Evolutionary conservation across 2,113 vertebrate genomes (phyloP).

Genomic region (Coptodon bakossiorum): DNA sequence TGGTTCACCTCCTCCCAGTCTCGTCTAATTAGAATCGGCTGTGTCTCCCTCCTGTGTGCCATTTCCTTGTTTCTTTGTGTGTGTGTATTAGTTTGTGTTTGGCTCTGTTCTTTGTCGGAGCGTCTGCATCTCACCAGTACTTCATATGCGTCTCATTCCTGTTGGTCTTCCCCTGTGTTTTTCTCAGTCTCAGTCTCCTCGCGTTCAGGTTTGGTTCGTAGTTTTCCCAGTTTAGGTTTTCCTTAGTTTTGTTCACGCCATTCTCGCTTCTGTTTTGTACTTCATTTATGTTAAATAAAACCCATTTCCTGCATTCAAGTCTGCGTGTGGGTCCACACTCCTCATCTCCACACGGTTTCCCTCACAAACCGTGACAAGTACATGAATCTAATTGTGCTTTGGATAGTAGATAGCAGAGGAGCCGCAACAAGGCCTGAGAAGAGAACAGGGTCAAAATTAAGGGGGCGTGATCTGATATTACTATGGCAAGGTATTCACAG

Average conservation of each 20-base stretch:
- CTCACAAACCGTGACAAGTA: fast-evolving
- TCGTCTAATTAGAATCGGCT: background rate
- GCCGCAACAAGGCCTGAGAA: background rate
- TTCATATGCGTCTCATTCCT: background rate
- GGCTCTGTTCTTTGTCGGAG: background rate
- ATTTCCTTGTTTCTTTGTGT: background rate
- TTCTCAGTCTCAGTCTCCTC: background rate
- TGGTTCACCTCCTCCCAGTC: fast-evolving
- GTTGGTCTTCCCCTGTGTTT: background rate
- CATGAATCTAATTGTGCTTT: background rate
- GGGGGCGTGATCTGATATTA: no score
- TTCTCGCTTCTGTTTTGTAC: no score
- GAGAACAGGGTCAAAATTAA: background rate
- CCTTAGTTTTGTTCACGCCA: no score
- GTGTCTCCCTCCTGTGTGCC: fast-evolving
- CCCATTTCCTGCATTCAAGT: no score
- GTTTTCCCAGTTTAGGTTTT: no score
- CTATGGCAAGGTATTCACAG: no score
- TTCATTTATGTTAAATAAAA: no score
- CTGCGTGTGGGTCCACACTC: background rate
- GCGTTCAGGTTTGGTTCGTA: background rate
- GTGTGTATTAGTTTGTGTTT: background rate
- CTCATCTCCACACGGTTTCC: background rate
- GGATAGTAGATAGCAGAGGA: background rate
- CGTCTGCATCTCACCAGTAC: background rate